Conservation (phyloP, 35 echinoderm and acorn worm species). For the Stichopus chloronotus region DNA sequence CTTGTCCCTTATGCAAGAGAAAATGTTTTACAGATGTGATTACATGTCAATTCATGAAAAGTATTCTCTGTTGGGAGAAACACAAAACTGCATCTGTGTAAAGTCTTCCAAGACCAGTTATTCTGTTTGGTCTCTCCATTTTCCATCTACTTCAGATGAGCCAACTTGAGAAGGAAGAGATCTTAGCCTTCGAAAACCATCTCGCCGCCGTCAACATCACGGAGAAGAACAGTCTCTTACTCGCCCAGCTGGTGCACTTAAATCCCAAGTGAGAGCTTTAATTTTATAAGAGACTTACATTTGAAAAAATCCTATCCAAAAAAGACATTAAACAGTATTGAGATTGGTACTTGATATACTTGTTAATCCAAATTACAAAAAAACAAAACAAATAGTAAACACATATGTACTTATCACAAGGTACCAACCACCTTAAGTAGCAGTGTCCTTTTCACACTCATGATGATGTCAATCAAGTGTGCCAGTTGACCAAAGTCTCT, state of each 20-base stretch:
- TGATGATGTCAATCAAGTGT: too few relatives aligned
- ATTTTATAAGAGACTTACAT: not conserved
- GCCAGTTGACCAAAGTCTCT: too few relatives aligned
- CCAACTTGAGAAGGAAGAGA: slow-evolving; percentile 93
- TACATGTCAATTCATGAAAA: too few relatives aligned
- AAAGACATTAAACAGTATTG: not conserved
- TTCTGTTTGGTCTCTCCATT: not conserved
- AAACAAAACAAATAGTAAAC: too few relatives aligned
- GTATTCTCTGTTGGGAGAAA: too few relatives aligned
- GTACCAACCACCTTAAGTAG: too few relatives aligned
- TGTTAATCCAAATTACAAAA: not conserved
- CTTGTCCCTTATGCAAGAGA: too few relatives aligned
- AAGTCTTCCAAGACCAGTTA: too few relatives aligned
- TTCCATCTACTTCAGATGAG: slow-evolving; percentile 60
- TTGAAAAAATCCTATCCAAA: not conserved
- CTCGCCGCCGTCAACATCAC: slow-evolving; percentile 82
- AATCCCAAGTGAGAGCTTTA: slow-evolving; percentile 76
- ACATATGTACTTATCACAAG: too few relatives aligned
- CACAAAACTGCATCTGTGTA: too few relatives aligned
- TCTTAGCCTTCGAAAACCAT: slow-evolving; percentile 94
- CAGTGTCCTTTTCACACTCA: too few relatives aligned
- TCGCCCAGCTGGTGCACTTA: slow-evolving; percentile 83
- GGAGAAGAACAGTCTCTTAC: slow-evolving; percentile 83
- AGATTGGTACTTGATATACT: not conserved
- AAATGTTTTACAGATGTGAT: too few relatives aligned